A percentile compares a stretch with the other conserved stretches of the same genome.
These are phyloP conservation scores for Acanthaster planci DNA, from an alignment of 35 echinoderm and acorn worm species.

Conservation along the genomic window DNA sequence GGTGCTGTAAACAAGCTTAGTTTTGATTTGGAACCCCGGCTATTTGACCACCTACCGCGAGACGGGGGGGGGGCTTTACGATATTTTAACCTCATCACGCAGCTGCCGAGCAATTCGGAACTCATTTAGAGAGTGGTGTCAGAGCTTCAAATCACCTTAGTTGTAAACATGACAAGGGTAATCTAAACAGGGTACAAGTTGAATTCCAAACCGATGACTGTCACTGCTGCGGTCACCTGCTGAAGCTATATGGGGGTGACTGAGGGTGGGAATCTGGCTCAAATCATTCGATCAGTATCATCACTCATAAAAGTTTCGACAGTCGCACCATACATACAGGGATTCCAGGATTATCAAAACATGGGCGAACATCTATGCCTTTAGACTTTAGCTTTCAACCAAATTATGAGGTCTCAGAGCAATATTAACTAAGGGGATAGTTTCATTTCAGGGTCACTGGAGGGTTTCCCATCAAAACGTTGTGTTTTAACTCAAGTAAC, in stretches of 20 bases:
- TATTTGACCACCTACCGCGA: neutral
- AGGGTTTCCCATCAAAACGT: no score
- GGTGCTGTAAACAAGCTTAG: neutral
- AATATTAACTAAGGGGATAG: no score
- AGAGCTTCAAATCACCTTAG: neutral
- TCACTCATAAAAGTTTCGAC: neutral
- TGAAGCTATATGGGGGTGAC: neutral
- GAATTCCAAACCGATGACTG: neutral
- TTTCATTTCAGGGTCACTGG: no score
- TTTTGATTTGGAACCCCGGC: neutral
- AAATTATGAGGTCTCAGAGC: no score
- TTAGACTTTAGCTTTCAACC: neutral
- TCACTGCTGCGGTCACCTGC: neutral
- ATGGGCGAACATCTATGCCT: neutral
- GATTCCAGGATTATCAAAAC: neutral
- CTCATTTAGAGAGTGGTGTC: neutral
- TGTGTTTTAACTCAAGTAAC: no score
- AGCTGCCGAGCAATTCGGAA: neutral
- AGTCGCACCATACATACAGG: neutral
- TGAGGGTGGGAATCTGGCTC: neutral
- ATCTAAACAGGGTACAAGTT: conserved; percentile 5
- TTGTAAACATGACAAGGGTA: neutral
- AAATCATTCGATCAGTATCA: neutral
- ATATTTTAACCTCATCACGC: neutral
- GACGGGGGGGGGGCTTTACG: neutral